Base-by-base conservation (phyloP, 2,113 vertebrate genomes). In the Eira barbara region DNA sequence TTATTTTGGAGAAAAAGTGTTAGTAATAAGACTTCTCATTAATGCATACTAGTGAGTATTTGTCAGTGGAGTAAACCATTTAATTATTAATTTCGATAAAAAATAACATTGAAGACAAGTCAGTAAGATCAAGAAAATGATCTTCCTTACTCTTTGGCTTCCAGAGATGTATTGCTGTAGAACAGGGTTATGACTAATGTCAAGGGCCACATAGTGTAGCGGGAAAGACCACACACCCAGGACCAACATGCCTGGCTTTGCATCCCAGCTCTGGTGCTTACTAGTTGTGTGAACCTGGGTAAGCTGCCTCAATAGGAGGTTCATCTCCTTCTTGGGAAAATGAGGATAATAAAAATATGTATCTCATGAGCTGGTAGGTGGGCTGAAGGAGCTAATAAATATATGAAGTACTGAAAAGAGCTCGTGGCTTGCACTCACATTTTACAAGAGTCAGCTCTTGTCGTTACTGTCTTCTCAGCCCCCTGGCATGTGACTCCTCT, bases 351-450 rank as follows among this genome's bases (percentile, higher is more conserved):
- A 47, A 55, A 82, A 27, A 1, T 11, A 34, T 9, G 2, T 1
- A 39, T 27, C 17, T 57, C 6, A 3, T 14, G 49, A 27, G 27
- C 15, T 69, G 42, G 65, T n/a, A 36, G 39, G 39, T 34, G 8
- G 23, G 31, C 2, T 34, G 45, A 11, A 15, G 31, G 61, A 42
- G 4, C 29, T 42, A 25, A 17, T 25, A 18, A 2, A 27, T 3
- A 31, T 1, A 15, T 9, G 12, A 71, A 57, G n/a, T 2, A 6
- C 61, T 65, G 27, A 3, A 3, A 71, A 45, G 63, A 49, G 21
- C 15, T 63, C 21, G 10, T 14, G 1, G 34, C 3, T 6, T 31
- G 6, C 0, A 34, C 45, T 9, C 18, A 27, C 14, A 17, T 1
- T 13, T 4, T 5, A 9, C 3, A 3, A 6, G 20, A 17, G n/a